phyloP scores from a whole-genome alignment of 2,888 invertebrate species.

The Microctonus hyperodae region DNA sequence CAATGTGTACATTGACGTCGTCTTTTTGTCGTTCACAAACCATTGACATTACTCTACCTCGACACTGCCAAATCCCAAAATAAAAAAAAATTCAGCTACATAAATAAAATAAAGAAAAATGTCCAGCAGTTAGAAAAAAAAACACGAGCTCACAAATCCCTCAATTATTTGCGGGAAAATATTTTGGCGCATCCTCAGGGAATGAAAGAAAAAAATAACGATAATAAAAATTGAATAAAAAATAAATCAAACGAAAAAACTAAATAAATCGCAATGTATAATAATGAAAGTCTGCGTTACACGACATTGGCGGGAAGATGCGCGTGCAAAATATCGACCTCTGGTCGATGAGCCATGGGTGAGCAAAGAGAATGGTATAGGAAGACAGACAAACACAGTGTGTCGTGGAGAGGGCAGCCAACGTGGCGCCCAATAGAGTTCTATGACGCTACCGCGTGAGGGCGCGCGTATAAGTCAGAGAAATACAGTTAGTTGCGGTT shows the following conservation, averaged over 20 bases:
- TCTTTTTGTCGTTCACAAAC: slow-evolving; percentile 10
- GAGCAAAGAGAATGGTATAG: slow-evolving; percentile 17
- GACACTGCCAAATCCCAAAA: slow-evolving; percentile 2
- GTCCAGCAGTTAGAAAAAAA: neutral
- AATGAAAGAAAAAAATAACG: neutral
- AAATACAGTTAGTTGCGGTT: slow-evolving; percentile 16
- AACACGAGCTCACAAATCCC: neutral
- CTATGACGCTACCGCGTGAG: slow-evolving; percentile 39
- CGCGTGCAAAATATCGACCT: slow-evolving; percentile 34
- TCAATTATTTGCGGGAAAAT: slow-evolving; percentile 6
- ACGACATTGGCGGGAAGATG: slow-evolving; percentile 25
- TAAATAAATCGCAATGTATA: slow-evolving; percentile 4
- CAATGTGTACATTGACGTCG: slow-evolving; percentile 7
- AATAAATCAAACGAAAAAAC: neutral
- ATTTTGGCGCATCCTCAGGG: neutral
- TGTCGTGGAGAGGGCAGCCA: slow-evolving; percentile 41
- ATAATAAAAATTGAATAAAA: neutral
- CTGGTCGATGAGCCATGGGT: neutral
- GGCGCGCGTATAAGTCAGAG: slow-evolving; percentile 27
- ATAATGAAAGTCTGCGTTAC: slow-evolving; percentile 11
- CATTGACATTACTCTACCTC: slow-evolving; percentile 7
- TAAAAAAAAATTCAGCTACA: neutral
- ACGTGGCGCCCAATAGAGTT: slow-evolving; percentile 45
- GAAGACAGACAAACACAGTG: slow-evolving; percentile 14
- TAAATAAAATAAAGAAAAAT: neutral